Evolutionary conservation across 1,140 invertebrate genomes (phyloP), one percentile per base, ranked within the genome.

Genomic region (Drosophila kikkawai): DNA sequence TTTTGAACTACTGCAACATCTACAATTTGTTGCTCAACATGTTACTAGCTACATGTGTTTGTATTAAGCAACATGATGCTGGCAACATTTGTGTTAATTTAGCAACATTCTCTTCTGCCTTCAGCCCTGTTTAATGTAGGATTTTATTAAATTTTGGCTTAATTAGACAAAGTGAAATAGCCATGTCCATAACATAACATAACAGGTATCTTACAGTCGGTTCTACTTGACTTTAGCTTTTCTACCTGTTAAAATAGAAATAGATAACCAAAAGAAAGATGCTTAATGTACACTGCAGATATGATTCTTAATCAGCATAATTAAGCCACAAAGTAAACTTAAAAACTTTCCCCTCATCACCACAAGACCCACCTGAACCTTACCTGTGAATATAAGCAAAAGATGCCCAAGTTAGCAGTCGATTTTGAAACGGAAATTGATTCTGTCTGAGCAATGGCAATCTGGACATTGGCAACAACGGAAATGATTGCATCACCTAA

Each of bases 401-500:
- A 41, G 36, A 47, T 15, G 7, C 65, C 22, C n/a, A 11, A 26
- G 26, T 32, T 68, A 19, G 36, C 51, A 19, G 42, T 17, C 37
- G 44, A 41, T 17, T 22, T 12, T 22, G 55, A 73, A 85, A 60
- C 85, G 85, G 85, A 88, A 88, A 88, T 88, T 90, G 85, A 90
- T 90, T 88, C 82, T 78, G 61, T 61, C 59, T 67, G 76, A 69
- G 84, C 67, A 74, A 53, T 67, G 70, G 80, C 80, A 84, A 84
- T 84, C 81, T 84, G 70, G 47, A 48, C 37, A 41, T 44, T 44
- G 68, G 66, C 51, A 29, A 66, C 57, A 88, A 66, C 84, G 84
- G 84, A 90, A 88, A 88, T 90, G 85, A 88, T 88, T 88, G 84
- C 85, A 88, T 84, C 84, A 90, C 83, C 80, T 80, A 80, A 75